These are phyloP conservation scores for Palythoa heliodiscus DNA, from an alignment of 92 coral and sea anemone species.

Conservation along the genomic window DNA sequence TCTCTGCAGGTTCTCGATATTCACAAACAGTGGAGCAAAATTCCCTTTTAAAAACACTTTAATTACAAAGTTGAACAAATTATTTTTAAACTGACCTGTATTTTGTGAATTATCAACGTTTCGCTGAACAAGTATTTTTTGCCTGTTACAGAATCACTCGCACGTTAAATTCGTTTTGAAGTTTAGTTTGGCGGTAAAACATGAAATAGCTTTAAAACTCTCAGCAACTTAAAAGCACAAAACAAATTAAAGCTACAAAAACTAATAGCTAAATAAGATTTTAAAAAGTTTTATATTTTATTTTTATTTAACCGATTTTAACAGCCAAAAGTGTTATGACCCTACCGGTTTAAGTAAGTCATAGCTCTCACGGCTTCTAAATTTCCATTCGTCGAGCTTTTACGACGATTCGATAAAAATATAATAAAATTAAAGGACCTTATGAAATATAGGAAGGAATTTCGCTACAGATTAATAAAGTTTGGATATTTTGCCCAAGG, in stretches of 20 bases:
- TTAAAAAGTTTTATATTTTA: neutral
- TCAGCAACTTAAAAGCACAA: neutral
- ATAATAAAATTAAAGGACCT: too few species aligned
- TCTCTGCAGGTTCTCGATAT: neutral
- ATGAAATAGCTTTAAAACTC: neutral
- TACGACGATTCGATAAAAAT: too few species aligned
- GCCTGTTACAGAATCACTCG: slow-evolving; percentile 23
- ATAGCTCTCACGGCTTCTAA: neutral
- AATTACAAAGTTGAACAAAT: neutral
- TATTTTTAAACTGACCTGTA: neutral
- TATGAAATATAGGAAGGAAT: too few species aligned
- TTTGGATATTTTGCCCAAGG: too few species aligned
- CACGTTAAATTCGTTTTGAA: slow-evolving; percentile 9
- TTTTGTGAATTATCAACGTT: slow-evolving; percentile 10
- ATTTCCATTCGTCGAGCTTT: neutral
- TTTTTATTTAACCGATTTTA: neutral
- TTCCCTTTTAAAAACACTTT: neutral
- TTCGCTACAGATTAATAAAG: too few species aligned
- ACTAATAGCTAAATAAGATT: neutral
- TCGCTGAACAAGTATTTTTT: slow-evolving; percentile 21
- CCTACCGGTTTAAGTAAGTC: neutral
- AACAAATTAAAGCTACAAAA: neutral
- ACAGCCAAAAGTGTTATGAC: neutral
- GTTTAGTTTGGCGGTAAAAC: slow-evolving; percentile 22
- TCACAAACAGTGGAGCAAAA: neutral